Percentiles rank a stretch among this genome's conserved stretches.
phyloP scores from a whole-genome alignment of 1,140 invertebrate species.

The Drosophila burlai region DNA sequence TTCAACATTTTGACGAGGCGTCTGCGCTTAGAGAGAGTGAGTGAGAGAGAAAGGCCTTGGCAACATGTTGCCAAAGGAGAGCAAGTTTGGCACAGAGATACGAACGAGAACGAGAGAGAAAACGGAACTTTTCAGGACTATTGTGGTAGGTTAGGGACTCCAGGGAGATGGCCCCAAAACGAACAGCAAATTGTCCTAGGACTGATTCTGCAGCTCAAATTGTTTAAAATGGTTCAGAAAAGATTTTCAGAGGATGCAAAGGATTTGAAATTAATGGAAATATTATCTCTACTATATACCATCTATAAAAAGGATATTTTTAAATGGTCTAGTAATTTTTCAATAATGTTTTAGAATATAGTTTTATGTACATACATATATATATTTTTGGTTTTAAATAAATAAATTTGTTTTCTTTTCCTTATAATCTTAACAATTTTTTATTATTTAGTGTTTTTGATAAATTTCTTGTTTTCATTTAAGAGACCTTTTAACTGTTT shows the following conservation, averaged over 20 bases:
- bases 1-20: constrained; percentile 17
- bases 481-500: no score
- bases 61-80: constrained; percentile 60
- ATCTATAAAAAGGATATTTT: no score
- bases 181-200: constrained; percentile 30
- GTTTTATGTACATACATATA: no score
- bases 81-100: neutral
- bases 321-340: no score
- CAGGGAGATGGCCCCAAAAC: constrained; percentile 4
- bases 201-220: neutral
- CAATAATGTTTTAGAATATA: no score
- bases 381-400: no score
- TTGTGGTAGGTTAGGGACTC: constrained; percentile 48
- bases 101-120: neutral
- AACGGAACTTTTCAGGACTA: constrained; percentile 1
- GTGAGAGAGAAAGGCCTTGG: constrained; percentile 3
- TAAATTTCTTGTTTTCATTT: no score
- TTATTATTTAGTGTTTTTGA: no score
- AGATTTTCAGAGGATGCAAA: neutral
- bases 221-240: neutral
- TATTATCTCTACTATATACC: no score
- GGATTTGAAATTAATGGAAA: neutral
- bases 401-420: no score
- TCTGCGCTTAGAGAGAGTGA: constrained; percentile 22
- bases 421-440: no score